These are phyloP conservation scores for Hemicrepidius hirtus DNA, from an alignment of 2,888 invertebrate species.

Conservation along the genomic window DNA sequence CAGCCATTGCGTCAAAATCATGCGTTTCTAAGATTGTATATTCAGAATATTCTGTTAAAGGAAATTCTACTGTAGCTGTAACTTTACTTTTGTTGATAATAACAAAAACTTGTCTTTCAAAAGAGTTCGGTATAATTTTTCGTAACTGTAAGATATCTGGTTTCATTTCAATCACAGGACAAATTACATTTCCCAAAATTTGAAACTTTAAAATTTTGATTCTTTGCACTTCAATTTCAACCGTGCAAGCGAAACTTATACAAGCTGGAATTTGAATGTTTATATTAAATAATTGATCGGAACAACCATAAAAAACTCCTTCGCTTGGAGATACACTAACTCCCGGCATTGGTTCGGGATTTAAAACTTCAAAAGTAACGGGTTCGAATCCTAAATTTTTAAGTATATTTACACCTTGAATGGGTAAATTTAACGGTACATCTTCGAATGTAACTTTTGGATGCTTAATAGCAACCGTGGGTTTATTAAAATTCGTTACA, in stretches of 20 bases:
- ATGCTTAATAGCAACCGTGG: constrained; percentile 50
- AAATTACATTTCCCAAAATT: constrained; percentile 73
- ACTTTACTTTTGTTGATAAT: constrained; percentile 65
- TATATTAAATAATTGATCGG: constrained; percentile 60
- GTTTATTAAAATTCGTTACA: constrained; percentile 41
- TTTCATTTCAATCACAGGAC: constrained; percentile 73
- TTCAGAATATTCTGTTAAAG: constrained; percentile 67
- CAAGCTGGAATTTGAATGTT: constrained; percentile 45
- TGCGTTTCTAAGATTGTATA: constrained; percentile 63
- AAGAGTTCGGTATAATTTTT: constrained; percentile 69
- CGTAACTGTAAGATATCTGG: constrained; percentile 74
- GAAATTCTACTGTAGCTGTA: constrained; percentile 62
- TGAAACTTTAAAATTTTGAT: constrained; percentile 71
- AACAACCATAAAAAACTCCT: constrained; percentile 58
- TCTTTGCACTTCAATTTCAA: constrained; percentile 60
- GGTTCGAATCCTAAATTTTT: constrained; percentile 41
- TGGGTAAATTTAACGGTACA: constrained; percentile 68
- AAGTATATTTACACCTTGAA: constrained; percentile 52
- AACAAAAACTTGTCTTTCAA: constrained; percentile 62
- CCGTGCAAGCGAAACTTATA: constrained; percentile 43
- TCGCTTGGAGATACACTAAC: constrained; percentile 59
- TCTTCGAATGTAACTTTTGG: constrained; percentile 62
- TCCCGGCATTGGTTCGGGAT: constrained; percentile 57
- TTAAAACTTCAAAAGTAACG: constrained; percentile 53
- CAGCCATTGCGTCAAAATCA: constrained; percentile 39